A percentile compares a stretch with the other conserved stretches of the same genome.
Conservation (phyloP, 1,140 invertebrate species). For the Plectrocnemia conspersa region DNA sequence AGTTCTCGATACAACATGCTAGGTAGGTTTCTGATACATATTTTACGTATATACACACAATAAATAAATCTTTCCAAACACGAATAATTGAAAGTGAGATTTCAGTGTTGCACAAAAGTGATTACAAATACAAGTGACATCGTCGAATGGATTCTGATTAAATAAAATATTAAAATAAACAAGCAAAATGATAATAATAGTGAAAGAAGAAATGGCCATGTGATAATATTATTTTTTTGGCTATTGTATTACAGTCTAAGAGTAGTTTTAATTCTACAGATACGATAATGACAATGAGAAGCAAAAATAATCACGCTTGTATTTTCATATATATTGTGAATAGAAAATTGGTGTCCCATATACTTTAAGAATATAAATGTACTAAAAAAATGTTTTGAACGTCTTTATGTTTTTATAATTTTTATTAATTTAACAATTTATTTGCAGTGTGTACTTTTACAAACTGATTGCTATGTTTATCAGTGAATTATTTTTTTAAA, state of each 20-base stretch:
- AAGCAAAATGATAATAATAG: constrained; percentile 17
- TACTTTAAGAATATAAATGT: constrained; percentile 24
- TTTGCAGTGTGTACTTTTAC: constrained; percentile 21
- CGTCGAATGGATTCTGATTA: constrained; percentile 18
- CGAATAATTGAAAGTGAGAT: background rate
- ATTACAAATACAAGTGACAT: constrained; percentile 10
- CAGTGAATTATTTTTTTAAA: background rate
- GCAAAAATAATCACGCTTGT: constrained; percentile 28
- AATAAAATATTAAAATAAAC: constrained; percentile 3
- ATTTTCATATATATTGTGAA: constrained; percentile 34
- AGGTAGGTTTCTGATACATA: background rate
- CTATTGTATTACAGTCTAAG: background rate
- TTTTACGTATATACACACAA: background rate
- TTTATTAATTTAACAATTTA: constrained; percentile 17
- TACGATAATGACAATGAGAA: constrained; percentile 8
- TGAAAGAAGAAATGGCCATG: constrained; percentile 18
- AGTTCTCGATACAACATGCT: too few species aligned
- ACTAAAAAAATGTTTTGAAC: constrained; percentile 28
- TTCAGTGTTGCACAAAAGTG: constrained; percentile 4
- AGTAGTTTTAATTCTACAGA: background rate
- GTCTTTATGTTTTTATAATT: constrained; percentile 18
- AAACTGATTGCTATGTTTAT: constrained; percentile 5
- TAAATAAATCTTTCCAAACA: background rate
- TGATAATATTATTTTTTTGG: constrained; percentile 16
- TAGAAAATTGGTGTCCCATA: constrained; percentile 33